A percentile compares a stretch with the other conserved stretches of the same genome.
These are phyloP conservation scores for Speoplatyrhinus poulsoni DNA, from an alignment of 2,113 vertebrate species.

Conservation along the genomic window DNA sequence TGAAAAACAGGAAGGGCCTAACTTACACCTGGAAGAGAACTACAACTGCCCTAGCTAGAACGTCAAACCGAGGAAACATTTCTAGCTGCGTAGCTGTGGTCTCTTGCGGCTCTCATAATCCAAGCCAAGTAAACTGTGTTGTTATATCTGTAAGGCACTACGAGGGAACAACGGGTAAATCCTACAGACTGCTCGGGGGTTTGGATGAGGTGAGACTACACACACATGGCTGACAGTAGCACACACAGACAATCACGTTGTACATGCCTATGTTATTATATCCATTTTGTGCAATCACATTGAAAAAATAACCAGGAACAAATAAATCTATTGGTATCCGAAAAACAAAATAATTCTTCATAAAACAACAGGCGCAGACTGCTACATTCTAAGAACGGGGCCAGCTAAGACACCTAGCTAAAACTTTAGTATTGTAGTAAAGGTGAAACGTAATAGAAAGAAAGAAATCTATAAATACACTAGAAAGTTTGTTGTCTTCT, in stretches of 20 bases:
- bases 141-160: slow-evolving; percentile 98
- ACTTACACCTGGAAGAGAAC: slow-evolving; percentile 75
- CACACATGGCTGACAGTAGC: slow-evolving; percentile 83
- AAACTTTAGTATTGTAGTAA: slow-evolving; percentile 71
- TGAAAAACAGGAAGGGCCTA: slow-evolving; percentile 61
- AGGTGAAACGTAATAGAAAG: slow-evolving; percentile 68
- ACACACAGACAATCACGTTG: slow-evolving; percentile 85
- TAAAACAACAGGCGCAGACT: slow-evolving; percentile 78
- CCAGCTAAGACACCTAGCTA: slow-evolving; percentile 76
- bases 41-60: slow-evolving; percentile 59
- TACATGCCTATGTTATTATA: slow-evolving; percentile 88
- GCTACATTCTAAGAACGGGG: slow-evolving; percentile 89
- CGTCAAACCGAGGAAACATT: slow-evolving; percentile 60
- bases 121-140: slow-evolving; percentile 84
- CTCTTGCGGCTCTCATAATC: slow-evolving; percentile 79
- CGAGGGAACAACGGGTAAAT: slow-evolving; percentile 87
- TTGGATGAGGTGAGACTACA: slow-evolving; percentile 77
- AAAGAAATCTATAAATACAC: slow-evolving; percentile 79
- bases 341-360: slow-evolving; percentile 64
- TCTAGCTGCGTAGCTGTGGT: slow-evolving; percentile 65
- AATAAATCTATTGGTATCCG: slow-evolving; percentile 87
- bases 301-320: slow-evolving; percentile 62
- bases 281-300: slow-evolving; percentile 93
- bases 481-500: slow-evolving; percentile 78
- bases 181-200: slow-evolving; percentile 81